Conservation (phyloP, 2,797 vertebrate species). For the Australoheros facetus region DNA sequence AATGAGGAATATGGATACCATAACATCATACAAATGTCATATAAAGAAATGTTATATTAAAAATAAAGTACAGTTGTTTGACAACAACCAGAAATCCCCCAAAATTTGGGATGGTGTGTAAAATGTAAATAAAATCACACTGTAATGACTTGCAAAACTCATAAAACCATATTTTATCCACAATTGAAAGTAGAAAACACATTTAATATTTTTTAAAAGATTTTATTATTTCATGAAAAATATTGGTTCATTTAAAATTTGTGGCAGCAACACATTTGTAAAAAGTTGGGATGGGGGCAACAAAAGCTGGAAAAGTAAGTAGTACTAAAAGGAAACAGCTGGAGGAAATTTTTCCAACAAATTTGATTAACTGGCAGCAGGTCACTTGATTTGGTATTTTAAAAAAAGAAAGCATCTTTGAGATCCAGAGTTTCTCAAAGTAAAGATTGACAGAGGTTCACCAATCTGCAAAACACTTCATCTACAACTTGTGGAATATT, state of each 20-base stretch:
- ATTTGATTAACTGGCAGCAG: background rate
- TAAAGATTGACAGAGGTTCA: background rate
- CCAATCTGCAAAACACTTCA: background rate
- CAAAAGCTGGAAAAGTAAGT: background rate
- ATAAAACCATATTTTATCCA: background rate
- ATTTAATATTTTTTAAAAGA: too few relatives aligned
- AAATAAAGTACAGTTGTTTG: background rate
- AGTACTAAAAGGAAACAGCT: background rate
- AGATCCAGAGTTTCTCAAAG: background rate
- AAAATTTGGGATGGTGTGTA: background rate
- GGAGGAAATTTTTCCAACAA: background rate
- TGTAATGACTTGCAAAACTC: background rate
- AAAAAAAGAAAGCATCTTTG: background rate
- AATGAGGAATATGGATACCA: background rate
- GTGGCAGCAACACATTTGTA: background rate
- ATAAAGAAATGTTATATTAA: background rate
- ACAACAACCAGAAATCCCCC: background rate
- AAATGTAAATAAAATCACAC: background rate
- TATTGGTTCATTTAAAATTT: background rate
- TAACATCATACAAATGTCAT: background rate
- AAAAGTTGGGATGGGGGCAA: background rate
- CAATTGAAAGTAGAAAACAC: background rate
- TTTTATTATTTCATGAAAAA: too few relatives aligned
- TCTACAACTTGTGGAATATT: background rate
- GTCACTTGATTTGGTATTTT: background rate